These are phyloP conservation scores for Harpegnathos saltator DNA, from an alignment of 1,140 invertebrate species.

Conservation along the genomic window DNA sequence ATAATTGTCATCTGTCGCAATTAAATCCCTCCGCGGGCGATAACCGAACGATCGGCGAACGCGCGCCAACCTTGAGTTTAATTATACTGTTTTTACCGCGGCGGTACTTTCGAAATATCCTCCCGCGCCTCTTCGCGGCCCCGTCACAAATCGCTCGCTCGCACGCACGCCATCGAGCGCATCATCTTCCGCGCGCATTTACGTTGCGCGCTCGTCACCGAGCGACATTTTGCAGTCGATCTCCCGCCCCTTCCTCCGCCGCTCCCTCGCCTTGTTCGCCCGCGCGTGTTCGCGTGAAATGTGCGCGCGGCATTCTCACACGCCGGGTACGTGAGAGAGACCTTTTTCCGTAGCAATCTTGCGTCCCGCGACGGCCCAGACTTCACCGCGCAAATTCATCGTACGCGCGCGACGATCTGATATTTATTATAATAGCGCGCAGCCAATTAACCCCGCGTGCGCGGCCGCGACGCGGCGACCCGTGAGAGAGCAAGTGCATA, in stretches of 20 bases:
- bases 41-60: constrained; percentile 15
- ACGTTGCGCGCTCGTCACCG: constrained; percentile 1
- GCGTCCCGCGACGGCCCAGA: neutral
- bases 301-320: neutral
- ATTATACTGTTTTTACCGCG: neutral
- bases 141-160: no score
- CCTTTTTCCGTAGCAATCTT: neutral
- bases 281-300: neutral
- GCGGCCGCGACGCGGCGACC: no score
- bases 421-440: constrained; percentile 50
- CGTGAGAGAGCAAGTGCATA: neutral
- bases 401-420: constrained; percentile 9
- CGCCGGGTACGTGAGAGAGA: constrained; percentile 15
- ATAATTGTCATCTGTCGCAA: constrained; percentile 29
- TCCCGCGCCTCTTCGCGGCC: no score
- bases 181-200: constrained; percentile 23
- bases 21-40: constrained; percentile 8
- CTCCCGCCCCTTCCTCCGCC: no score
- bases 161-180: neutral
- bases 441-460: constrained; percentile 23
- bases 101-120: neutral
- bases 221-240: neutral
- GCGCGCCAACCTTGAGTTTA: constrained; percentile 29
- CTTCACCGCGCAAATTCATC: constrained; percentile 31
- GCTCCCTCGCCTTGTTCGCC: no score